A percentile compares a stretch with the other conserved stretches of the same genome.
Evolutionary conservation across 1,140 invertebrate species (phyloP).

Genomic region (Mercenaria mercenaria): DNA sequence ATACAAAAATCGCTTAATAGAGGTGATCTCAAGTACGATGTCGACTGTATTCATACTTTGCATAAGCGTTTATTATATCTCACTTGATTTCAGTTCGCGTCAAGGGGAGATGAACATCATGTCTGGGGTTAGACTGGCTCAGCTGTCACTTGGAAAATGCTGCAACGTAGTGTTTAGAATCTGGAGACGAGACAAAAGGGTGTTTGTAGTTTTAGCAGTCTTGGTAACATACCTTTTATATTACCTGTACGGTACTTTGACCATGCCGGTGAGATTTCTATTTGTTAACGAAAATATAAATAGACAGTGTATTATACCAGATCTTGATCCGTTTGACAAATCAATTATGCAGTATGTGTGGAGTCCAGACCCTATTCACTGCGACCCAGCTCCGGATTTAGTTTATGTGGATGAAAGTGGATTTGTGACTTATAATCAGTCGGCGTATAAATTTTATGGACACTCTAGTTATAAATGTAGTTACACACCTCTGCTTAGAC

Average conservation of each 20-base stretch:
- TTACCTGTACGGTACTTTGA: constrained; percentile 43
- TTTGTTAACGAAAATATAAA: constrained; percentile 61
- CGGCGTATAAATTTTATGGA: constrained; percentile 72
- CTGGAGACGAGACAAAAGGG: neutral
- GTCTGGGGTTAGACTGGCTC: neutral
- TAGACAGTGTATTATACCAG: constrained; percentile 92
- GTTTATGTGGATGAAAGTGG: constrained; percentile 78
- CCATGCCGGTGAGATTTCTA: constrained; percentile 61
- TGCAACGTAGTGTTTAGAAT: neutral
- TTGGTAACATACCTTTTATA: neutral
- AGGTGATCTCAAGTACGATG: too few relatives aligned
- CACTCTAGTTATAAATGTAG: constrained; percentile 80
- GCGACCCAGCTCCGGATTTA: constrained; percentile 86
- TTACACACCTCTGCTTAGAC: constrained; percentile 32
- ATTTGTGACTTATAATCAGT: constrained; percentile 76
- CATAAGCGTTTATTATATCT: too few relatives aligned
- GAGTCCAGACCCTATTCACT: constrained; percentile 88
- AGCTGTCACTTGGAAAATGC: neutral
- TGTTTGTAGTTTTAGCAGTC: neutral
- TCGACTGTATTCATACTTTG: too few relatives aligned
- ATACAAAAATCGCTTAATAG: too few relatives aligned
- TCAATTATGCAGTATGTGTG: constrained; percentile 89
- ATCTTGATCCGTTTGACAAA: constrained; percentile 90
- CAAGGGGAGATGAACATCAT: neutral
- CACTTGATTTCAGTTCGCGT: too few relatives aligned